phyloP scores from a whole-genome alignment of 1,140 invertebrate genomes.

The Dendrolimus kikuchii region DNA sequence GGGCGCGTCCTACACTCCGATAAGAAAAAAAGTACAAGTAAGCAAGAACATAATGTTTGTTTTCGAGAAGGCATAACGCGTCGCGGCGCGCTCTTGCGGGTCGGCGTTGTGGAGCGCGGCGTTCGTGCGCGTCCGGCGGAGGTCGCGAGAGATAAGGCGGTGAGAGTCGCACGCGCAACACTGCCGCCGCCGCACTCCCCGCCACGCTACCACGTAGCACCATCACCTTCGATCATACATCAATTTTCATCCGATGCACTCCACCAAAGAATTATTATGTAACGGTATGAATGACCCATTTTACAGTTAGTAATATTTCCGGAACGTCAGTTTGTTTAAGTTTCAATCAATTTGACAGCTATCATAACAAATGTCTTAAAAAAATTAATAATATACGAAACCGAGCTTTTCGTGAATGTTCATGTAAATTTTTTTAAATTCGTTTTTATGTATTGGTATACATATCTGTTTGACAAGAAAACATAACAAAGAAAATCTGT shows the following conservation, averaged over 20 bases:
- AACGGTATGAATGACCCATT: constrained; percentile 59
- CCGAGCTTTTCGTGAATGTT: no score
- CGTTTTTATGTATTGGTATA: no score
- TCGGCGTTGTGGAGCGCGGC: constrained; percentile 40
- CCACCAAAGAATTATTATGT: constrained; percentile 53
- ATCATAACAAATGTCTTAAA: no score
- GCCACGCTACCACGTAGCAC: constrained; percentile 44
- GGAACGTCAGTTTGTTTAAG: not conserved
- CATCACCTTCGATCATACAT: constrained; percentile 50
- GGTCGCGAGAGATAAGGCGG: constrained; percentile 69
- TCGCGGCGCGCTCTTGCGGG: constrained; percentile 37
- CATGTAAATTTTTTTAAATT: no score
- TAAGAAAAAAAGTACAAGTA: constrained; percentile 42
- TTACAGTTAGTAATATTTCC: constrained; percentile 20
- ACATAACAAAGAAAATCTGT: no score
- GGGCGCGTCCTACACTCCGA: constrained; percentile 42
- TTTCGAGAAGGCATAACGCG: constrained; percentile 57
- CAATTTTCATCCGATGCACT: constrained; percentile 57
- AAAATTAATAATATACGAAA: no score
- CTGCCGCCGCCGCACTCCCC: constrained; percentile 36
- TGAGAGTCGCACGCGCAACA: constrained; percentile 64
- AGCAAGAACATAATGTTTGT: constrained; percentile 42
- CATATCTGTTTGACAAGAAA: no score
- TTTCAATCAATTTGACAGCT: not conserved
- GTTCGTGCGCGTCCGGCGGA: constrained; percentile 63